Percentiles rank a stretch among this genome's conserved stretches.
These are phyloP conservation scores for Radopholus similis DNA, from an alignment of 1,140 invertebrate genomes.

Conservation along the genomic window DNA sequence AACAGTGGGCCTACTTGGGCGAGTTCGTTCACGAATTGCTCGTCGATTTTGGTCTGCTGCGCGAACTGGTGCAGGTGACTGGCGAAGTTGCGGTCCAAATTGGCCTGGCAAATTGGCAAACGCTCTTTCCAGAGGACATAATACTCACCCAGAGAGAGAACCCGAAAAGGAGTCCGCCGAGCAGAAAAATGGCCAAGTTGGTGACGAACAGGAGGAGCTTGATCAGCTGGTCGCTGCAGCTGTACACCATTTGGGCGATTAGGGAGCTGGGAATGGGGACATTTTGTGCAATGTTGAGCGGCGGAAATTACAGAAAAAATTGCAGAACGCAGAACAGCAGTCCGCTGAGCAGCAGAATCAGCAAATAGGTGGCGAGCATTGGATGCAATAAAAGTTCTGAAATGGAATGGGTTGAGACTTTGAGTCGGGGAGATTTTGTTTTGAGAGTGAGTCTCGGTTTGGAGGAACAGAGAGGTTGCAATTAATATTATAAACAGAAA, in stretches of 20 bases:
- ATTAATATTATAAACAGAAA: no score
- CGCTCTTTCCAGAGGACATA: background rate
- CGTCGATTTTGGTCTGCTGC: conserved; percentile 23
- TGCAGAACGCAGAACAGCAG: no score
- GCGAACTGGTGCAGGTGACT: conserved; percentile 45
- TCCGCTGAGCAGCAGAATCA: no score
- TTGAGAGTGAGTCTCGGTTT: no score
- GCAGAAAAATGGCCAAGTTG: conserved; percentile 55
- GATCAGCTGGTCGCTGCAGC: conserved; percentile 51
- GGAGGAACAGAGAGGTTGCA: no score
- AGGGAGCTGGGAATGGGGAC: no score
- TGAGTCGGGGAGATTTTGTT: no score
- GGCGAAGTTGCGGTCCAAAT: conserved; percentile 55
- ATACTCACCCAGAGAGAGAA: conserved; percentile 53
- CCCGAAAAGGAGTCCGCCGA: conserved; percentile 53
- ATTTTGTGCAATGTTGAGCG: no score
- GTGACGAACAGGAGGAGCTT: conserved; percentile 54
- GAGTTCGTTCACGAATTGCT: conserved; percentile 40
- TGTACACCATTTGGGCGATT: conserved; percentile 43
- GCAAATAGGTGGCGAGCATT: no score
- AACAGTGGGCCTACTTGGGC: conserved; percentile 37
- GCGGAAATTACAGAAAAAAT: no score
- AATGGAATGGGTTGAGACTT: no score
- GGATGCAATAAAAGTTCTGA: no score
- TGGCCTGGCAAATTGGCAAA: conserved; percentile 24